These are phyloP conservation scores for Dromaius novaehollandiae DNA, from an alignment of 2,113 vertebrate species.

Conservation along the genomic window DNA sequence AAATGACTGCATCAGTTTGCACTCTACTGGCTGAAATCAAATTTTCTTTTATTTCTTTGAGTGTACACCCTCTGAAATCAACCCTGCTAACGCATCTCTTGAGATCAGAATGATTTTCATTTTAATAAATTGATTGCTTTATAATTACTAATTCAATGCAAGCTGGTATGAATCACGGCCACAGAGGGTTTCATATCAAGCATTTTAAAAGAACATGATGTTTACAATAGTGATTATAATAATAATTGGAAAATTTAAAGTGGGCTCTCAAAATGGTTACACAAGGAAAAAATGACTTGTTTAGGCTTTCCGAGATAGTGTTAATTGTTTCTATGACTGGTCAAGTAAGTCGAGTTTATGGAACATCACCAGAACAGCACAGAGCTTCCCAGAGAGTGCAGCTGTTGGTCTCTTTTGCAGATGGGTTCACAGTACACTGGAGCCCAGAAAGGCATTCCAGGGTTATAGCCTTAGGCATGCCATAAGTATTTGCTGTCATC, in stretches of 20 bases:
- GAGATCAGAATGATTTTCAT: not conserved
- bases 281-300: not conserved
- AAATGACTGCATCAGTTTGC: not conserved
- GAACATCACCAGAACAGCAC: not conserved
- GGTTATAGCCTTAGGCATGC: not conserved
- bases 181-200: not conserved
- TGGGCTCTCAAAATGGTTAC: not conserved
- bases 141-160: not conserved
- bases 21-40: not conserved
- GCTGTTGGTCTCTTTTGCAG: not conserved
- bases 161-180: not conserved
- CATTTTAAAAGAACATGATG: not conserved
- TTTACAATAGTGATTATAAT: not conserved
- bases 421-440: too few species aligned
- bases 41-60: not conserved
- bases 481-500: not conserved
- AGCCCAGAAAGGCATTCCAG: not conserved
- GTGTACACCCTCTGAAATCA: not conserved
- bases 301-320: not conserved
- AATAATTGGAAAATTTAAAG: not conserved
- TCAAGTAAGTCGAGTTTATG: not conserved
- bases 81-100: not conserved
- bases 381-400: not conserved
- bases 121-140: not conserved
- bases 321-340: not conserved